Evolutionary conservation across 2,797 vertebrate species (phyloP), one percentile per base, ranked within the genome.

Genomic region (Phrynocephalus guinanensis): DNA sequence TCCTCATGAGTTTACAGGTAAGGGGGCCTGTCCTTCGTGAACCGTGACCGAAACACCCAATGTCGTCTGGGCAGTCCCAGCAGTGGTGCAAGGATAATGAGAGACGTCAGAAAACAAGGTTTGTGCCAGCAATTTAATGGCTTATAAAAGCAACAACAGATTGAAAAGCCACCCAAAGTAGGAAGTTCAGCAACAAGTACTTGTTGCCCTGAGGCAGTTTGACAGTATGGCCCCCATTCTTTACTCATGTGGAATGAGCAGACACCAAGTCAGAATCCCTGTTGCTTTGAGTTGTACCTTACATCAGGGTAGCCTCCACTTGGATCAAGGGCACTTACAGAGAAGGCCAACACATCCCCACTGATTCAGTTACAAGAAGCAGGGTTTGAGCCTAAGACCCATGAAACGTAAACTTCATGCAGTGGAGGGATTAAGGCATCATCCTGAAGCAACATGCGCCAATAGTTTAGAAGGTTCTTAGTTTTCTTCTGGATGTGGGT

Each of bases 1-100:
- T 99, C 26, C 97, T 99, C 15, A 98, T 99, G 96, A 99, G 99
- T 96, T 97, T 99, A 91, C 98, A 99, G 98, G 99, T 99, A 80
- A 95, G 96, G 7, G n/a, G 7, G n/a, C 67, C 44, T 70, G 6
- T 48, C 26, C 68, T 9, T 44, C 16, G n/a, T 67, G 38, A 84
- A 6, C 38, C 48, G 9, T 8, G 16, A 30, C 3, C n/a, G 30
- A 6, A 1, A 5, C 9, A 8, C 3, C 38, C 38, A 44, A 5
- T 44, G 38, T 44, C 2, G 38, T 44, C 38, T 44, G 28, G 33
- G 28, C 63, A 33, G 16, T 33, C 67, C 11, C 63, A 5, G 3
- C 75, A 52, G 18, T 38, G 10, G 30, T 0, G 6, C 26, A 22
- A 50, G 26, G 24, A 24, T 33, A 5, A 44, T 24, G n/a, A 33